Evolutionary conservation across 2,797 vertebrate genomes (phyloP), one percentile per base, ranked within the genome.

Genomic region (Gastrophryne carolinensis): DNA sequence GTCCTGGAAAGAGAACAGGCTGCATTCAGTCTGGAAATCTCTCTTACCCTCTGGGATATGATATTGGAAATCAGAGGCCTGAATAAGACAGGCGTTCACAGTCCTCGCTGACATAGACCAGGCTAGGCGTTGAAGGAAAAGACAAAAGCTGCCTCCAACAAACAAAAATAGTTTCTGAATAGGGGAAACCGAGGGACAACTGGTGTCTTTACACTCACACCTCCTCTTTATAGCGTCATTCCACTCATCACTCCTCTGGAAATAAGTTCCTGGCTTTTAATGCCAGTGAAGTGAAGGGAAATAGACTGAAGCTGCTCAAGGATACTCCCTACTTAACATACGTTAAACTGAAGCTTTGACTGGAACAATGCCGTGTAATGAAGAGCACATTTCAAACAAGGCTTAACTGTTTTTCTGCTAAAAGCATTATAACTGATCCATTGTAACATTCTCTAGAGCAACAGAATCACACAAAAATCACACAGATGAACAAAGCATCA

Each of bases 1-100:
- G 84, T 84, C 86, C 84, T 83, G 84, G 84, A 90, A 82, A 85
- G 86, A 90, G 90, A 90, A 85, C 89, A 91, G 89, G 82, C 87
- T 88, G 84, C 83, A 82, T 84, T 86, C 34, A 79, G 84, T 89
- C 85, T 79, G 86, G 88, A 90, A 86, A 85, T 47, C 82, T 83
- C 81, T 54, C 66, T 76, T 26, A 79, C 30, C 88, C 88, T 82
- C 82, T 39, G 63, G 90, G 87, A 86, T 24, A 69, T 80, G 75
- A 75, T 71, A 84, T 85, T 89, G 87, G 85, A 88, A 89, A 90
- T 85, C 83, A 87, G 85, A 88, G 87, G 82, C 75, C 90, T 91
- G 89, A 82, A 86, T 77, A 90, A 90, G 86, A 87, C 89, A 91
- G 87, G 82, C 84, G 79, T 19, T 77, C 79, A 24, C 23, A 65